phyloP scores from a whole-genome alignment of 2,113 vertebrate genomes.

The Cryptoleucopteryx plumbea region DNA sequence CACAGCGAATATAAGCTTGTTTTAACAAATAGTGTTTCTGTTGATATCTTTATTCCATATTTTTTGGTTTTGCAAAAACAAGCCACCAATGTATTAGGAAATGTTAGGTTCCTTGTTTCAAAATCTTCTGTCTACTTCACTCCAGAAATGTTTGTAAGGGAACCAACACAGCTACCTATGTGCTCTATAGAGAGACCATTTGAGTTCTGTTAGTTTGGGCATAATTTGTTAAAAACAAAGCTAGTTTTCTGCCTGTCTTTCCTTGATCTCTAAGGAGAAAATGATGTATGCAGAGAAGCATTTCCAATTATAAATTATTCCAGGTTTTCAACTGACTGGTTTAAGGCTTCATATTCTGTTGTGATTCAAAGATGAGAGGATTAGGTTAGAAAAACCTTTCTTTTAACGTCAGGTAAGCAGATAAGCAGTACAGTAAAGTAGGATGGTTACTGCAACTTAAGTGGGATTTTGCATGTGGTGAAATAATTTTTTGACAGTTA shows the following conservation, averaged over 20 bases:
- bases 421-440: background rate
- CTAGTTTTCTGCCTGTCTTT: background rate
- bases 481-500: background rate
- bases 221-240: background rate
- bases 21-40: background rate
- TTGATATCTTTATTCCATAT: background rate
- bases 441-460: background rate
- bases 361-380: background rate
- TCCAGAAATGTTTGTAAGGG: background rate
- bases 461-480: background rate
- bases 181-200: background rate
- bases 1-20: background rate
- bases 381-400: background rate
- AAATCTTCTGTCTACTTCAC: background rate
- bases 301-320: constrained; percentile 11
- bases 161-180: background rate
- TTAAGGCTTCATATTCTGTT: background rate
- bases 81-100: background rate
- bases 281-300: background rate
- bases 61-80: background rate
- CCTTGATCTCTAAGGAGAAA: background rate
- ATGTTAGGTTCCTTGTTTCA: background rate
- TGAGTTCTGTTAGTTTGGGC: background rate
- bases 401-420: background rate
- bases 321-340: background rate